Base-by-base conservation (phyloP, 2,888 invertebrate species). In the Apoderus coryli region DNA sequence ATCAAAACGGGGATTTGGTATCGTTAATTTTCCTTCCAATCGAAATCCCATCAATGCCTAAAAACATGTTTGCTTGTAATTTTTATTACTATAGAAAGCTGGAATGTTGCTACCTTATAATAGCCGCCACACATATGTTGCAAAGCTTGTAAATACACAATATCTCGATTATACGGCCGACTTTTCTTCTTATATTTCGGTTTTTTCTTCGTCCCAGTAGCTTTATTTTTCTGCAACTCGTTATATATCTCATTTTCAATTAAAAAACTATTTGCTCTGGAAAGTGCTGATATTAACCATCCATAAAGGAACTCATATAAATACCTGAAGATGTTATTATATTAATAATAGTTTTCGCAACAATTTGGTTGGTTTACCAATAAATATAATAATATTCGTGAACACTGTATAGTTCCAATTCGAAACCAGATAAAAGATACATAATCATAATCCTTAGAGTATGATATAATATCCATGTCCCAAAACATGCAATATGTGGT, bases 341-440 rank as follows among this genome's bases (percentile, higher is more conserved):
- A n/a, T n/a, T n/a, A n/a, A n/a, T n/a, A 16, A 15, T 14, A n/a
- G 2, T 22, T 25, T n/a, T n/a, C n/a, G n/a, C n/a, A n/a, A n/a
- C n/a, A n/a, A n/a, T n/a, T n/a, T n/a, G n/a, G n/a, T 14, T 14
- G 15, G 50, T 62, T 61, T 44, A 79, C 90, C 90, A 92, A 59
- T 81, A 96, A 44, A 95, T 82, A 54, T 92, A 93, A 47, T 90
- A 79, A 58, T 86, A 95, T 61, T 98, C 96, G 54, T 95, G 93
- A 13, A 82, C 77, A 34, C 90, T 88, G 60, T 95, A 96, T 16
- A 98, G 63, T 57, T 96, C 93, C 31, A 96, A 66, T 54, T 95
- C 93, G 47, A 98, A 84, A 1, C 95, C 95, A 12, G 90, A 80
- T 44, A 95, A 68, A 19, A 93, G 66, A 57, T 90, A 95, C 52